Evolutionary conservation across 64 coral and sea anemone genomes (phyloP).

Genomic region (Cladopsammia gracilis): DNA sequence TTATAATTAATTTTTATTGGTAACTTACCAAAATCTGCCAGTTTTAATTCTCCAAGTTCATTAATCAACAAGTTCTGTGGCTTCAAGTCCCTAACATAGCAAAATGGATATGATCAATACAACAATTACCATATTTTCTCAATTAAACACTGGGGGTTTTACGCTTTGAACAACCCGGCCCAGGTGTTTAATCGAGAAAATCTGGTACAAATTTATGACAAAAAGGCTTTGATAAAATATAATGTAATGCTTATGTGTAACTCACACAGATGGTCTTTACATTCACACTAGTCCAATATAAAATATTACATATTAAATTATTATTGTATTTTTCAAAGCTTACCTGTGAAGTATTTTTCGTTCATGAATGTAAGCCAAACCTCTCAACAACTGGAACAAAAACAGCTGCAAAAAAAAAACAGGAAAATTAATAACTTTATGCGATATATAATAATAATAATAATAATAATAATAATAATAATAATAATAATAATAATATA

Average conservation of each 20-base stretch:
- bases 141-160: too few species aligned
- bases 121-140: not conserved
- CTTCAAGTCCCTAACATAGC: slow-evolving; percentile 84
- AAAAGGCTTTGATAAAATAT: too few species aligned
- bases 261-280: too few species aligned
- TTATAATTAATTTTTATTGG: not conserved
- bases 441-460: too few species aligned
- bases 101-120: not conserved
- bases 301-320: too few species aligned
- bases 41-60: slow-evolving; percentile 92
- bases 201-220: too few species aligned
- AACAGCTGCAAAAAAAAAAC: slow-evolving; percentile 65
- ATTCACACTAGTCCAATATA: too few species aligned
- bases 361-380: slow-evolving; percentile 92
- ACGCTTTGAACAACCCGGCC: too few species aligned
- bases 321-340: not conserved
- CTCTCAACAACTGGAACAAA: slow-evolving; percentile 92
- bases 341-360: slow-evolving; percentile 98
- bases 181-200: too few species aligned
- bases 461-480: too few species aligned
- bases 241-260: too few species aligned
- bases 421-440: not conserved
- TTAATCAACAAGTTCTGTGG: slow-evolving; percentile 97
- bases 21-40: slow-evolving; percentile 95
- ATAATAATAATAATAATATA: too few species aligned